These are phyloP conservation scores for Macheiramphus alcinus DNA, from an alignment of 2,113 vertebrate genomes.

Conservation along the genomic window DNA sequence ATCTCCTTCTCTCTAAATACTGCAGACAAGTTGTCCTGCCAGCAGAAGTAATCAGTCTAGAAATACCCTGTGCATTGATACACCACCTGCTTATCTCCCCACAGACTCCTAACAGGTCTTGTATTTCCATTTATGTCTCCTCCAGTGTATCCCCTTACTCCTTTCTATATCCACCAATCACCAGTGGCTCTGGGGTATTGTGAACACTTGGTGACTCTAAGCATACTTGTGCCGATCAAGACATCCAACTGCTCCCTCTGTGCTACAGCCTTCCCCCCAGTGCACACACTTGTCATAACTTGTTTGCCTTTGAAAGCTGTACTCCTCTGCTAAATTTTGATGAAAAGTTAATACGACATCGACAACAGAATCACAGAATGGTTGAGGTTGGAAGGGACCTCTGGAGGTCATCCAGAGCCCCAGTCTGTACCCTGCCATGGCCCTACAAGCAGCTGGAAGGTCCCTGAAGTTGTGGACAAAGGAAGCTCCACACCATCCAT, in stretches of 20 bases:
- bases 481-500: not conserved
- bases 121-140: not conserved
- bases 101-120: not conserved
- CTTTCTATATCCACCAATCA: not conserved
- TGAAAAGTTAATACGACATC: not conserved
- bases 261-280: not conserved
- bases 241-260: not conserved
- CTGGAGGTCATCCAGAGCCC: not conserved
- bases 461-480: not conserved
- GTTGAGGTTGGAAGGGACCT: not conserved
- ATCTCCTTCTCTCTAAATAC: not conserved
- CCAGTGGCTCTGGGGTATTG: not conserved
- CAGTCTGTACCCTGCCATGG: not conserved
- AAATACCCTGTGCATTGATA: not conserved
- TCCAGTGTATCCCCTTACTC: not conserved
- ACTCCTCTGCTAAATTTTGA: not conserved
- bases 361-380: not conserved
- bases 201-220: not conserved
- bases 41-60: not conserved
- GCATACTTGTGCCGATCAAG: not conserved
- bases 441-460: not conserved
- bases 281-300: not conserved
- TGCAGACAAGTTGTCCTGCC: not conserved
- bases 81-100: not conserved
- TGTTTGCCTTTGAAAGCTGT: not conserved